phyloP scores from a whole-genome alignment of 2,113 vertebrate species.

The Nannobrachium achirus region DNA sequence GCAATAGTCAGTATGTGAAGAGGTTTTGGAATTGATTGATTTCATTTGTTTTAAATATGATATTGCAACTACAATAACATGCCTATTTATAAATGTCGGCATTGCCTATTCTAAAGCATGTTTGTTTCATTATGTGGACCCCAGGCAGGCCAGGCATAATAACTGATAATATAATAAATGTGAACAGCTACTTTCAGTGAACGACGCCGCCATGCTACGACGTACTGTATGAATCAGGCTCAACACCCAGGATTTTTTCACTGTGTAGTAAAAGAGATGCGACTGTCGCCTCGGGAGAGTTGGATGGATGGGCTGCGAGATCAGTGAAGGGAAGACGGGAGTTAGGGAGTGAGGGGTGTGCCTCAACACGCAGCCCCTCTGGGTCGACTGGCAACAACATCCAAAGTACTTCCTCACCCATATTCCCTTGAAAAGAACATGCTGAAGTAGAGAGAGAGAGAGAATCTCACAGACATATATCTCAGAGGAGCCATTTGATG shows the following conservation, averaged over 20 bases:
- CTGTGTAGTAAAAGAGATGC: conserved; percentile 26
- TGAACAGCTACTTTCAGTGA: no score
- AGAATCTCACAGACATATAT: conserved; percentile 32
- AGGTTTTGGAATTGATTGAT: no score
- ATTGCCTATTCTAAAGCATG: no score
- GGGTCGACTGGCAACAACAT: conserved; percentile 70
- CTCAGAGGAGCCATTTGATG: conserved; percentile 36
- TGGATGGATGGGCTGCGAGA: conserved; percentile 48
- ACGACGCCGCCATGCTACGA: no score
- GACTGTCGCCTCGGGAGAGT: conserved; percentile 50
- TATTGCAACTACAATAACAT: no score
- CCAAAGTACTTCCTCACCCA: conserved; percentile 71
- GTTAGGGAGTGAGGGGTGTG: conserved; percentile 45
- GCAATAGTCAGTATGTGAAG: no score
- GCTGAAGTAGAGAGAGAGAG: conserved; percentile 33
- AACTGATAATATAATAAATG: no score
- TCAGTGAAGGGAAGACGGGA: conserved; percentile 54
- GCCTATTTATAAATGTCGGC: no score
- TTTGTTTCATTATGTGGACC: conserved; percentile 42
- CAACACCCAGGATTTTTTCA: no score
- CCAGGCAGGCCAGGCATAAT: conserved; percentile 45
- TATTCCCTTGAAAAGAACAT: conserved; percentile 35
- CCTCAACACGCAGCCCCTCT: conserved; percentile 73
- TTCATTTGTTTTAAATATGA: no score
- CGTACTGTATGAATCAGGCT: no score